A percentile compares a stretch with the other conserved stretches of the same genome.
These are phyloP conservation scores for Drosophila diplacantha DNA, from an alignment of 2,888 invertebrate species.

Conservation along the genomic window DNA sequence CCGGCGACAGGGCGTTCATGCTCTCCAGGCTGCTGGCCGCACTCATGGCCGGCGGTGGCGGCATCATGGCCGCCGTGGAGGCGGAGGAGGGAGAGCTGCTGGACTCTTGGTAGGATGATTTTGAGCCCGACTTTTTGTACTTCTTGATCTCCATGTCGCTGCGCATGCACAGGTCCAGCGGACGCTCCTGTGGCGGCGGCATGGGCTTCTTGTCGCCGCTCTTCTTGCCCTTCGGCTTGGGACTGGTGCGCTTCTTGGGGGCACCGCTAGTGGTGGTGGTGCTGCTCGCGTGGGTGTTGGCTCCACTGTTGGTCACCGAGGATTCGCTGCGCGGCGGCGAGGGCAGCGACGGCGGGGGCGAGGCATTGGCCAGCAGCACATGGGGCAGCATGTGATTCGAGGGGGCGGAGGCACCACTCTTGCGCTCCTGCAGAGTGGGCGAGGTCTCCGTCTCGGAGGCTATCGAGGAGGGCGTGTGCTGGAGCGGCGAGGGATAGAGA, in stretches of 20 bases:
- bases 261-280: neutral
- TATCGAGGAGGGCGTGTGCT: conserved; percentile 75
- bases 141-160: conserved; percentile 78
- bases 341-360: conserved; percentile 68
- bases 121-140: conserved; percentile 68
- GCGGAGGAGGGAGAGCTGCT: conserved; percentile 24
- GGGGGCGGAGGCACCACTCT: conserved; percentile 4
- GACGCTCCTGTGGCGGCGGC: conserved; percentile 86
- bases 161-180: conserved; percentile 89
- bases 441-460: conserved; percentile 74
- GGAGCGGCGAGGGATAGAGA: conserved; percentile 79
- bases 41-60: conserved; percentile 68
- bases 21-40: conserved; percentile 65
- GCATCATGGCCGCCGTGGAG: conserved; percentile 61
- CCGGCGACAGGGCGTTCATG: conserved; percentile 63
- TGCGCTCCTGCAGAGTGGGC: conserved; percentile 52
- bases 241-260: conserved; percentile 47
- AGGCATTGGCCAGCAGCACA: conserved; percentile 52
- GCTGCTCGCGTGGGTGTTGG: conserved; percentile 9
- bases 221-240: conserved; percentile 55
- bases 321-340: conserved; percentile 75
- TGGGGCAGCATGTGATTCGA: conserved; percentile 47
- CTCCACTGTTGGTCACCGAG: conserved; percentile 57
- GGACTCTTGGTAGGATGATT: conserved; percentile 32
- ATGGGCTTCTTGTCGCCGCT: conserved; percentile 70